Percentiles rank a stretch among this genome's conserved stretches.
phyloP scores from a whole-genome alignment of 2,113 vertebrate species.

The Cryptotis parvus region DNA sequence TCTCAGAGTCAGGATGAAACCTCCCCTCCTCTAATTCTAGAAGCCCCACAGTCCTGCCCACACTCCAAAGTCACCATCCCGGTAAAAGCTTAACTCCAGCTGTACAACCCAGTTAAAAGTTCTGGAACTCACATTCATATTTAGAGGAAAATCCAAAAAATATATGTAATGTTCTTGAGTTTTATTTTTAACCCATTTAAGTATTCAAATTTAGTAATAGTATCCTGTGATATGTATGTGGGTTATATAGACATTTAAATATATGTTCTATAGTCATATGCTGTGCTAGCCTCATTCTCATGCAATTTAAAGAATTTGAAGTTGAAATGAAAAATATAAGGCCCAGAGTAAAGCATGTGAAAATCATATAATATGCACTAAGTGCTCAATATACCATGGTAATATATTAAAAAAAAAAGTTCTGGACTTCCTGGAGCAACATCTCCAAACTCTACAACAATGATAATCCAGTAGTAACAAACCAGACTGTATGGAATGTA shows the following conservation, averaged over 20 bases:
- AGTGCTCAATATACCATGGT: not conserved
- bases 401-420: too few relatives aligned
- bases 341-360: not conserved
- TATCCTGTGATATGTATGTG: not conserved
- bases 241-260: too few relatives aligned
- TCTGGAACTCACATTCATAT: not conserved
- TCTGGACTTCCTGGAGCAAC: too few relatives aligned
- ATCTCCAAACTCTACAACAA: too few relatives aligned
- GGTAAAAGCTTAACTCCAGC: too few relatives aligned
- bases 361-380: not conserved
- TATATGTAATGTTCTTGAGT: not conserved
- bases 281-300: not conserved
- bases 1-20: too few relatives aligned
- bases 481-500: too few relatives aligned
- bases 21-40: too few relatives aligned
- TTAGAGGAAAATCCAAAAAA: not conserved
- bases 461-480: too few relatives aligned
- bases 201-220: not conserved
- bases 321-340: not conserved
- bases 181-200: conserved; percentile 4
- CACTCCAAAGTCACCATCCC: too few relatives aligned
- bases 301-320: not conserved
- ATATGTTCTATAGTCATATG: not conserved
- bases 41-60: too few relatives aligned
- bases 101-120: too few relatives aligned